These are phyloP conservation scores for Zelostemma sp. DNA, from an alignment of 1,140 invertebrate species.

Conservation along the genomic window DNA sequence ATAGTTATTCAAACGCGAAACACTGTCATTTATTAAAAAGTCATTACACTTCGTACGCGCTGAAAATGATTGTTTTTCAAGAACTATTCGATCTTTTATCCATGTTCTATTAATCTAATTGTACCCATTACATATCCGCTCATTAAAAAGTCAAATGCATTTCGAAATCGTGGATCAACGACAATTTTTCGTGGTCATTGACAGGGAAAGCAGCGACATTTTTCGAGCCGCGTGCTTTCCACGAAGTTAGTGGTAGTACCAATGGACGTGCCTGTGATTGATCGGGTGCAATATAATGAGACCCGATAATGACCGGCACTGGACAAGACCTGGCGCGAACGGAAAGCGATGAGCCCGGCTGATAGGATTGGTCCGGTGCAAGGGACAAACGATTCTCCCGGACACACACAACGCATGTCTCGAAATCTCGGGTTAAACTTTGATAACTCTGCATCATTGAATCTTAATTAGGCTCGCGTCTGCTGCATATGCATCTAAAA, in stretches of 20 bases:
- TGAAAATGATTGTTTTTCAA: no score
- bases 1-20: no score
- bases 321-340: conserved; percentile 58
- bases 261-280: conserved; percentile 61
- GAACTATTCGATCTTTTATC: no score
- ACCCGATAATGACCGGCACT: conserved; percentile 66
- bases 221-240: conserved; percentile 40
- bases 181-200: no score
- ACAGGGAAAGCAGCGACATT: background rate
- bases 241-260: conserved; percentile 45
- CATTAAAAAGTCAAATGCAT: no score
- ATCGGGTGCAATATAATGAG: conserved; percentile 68
- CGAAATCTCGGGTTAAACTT: conserved; percentile 11
- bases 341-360: conserved; percentile 56
- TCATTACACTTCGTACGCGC: no score
- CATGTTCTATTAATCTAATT: no score
- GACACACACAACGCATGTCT: conserved; percentile 10
- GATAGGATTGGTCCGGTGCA: conserved; percentile 43
- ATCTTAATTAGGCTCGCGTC: conserved; percentile 29
- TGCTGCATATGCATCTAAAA: background rate
- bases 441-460: conserved; percentile 23
- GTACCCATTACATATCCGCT: background rate
- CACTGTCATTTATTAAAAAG: no score
- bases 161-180: no score
- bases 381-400: conserved; percentile 32